phyloP scores from a whole-genome alignment of 1,140 invertebrate genomes.

The Drosophila gunungcola region DNA sequence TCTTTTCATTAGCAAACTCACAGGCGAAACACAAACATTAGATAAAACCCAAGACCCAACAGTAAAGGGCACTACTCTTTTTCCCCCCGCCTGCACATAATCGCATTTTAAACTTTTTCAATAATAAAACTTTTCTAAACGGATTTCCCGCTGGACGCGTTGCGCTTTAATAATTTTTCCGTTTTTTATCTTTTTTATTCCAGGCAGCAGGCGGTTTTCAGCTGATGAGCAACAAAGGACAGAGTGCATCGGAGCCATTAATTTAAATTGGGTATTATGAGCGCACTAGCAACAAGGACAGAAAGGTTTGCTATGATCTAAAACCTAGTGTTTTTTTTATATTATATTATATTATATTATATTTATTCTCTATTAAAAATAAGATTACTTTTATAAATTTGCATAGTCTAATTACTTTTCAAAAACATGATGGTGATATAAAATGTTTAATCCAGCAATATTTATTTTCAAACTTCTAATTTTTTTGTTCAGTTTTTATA shows the following conservation, averaged over 20 bases:
- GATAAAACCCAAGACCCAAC: constrained; percentile 17
- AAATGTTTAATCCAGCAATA: too few relatives aligned
- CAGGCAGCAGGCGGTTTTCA: constrained; percentile 47
- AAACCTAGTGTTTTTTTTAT: too few relatives aligned
- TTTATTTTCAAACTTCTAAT: too few relatives aligned
- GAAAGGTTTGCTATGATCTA: constrained; percentile 48
- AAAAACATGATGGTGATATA: too few relatives aligned
- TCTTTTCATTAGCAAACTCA: constrained; percentile 28
- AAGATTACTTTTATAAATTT: too few relatives aligned
- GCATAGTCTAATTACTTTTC: too few relatives aligned
- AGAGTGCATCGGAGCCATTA: constrained; percentile 77
- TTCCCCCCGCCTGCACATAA: constrained; percentile 49
- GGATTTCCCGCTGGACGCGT: constrained; percentile 79
- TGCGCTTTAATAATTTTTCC: constrained; percentile 77
- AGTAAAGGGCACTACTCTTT: background rate
- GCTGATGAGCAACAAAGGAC: constrained; percentile 64
- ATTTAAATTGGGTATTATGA: constrained; percentile 81
- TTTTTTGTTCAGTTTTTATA: too few relatives aligned
- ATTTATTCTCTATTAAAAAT: too few relatives aligned
- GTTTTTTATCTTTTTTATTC: constrained; percentile 50
- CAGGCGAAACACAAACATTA: constrained; percentile 10
- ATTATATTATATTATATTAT: too few relatives aligned
- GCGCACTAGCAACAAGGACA: constrained; percentile 61
- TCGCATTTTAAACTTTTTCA: constrained; percentile 83
- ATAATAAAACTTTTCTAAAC: constrained; percentile 82